Percentiles rank a stretch among this genome's conserved stretches.
phyloP scores from a whole-genome alignment of 2,113 vertebrate genomes.

The Orthonyx spaldingii region DNA sequence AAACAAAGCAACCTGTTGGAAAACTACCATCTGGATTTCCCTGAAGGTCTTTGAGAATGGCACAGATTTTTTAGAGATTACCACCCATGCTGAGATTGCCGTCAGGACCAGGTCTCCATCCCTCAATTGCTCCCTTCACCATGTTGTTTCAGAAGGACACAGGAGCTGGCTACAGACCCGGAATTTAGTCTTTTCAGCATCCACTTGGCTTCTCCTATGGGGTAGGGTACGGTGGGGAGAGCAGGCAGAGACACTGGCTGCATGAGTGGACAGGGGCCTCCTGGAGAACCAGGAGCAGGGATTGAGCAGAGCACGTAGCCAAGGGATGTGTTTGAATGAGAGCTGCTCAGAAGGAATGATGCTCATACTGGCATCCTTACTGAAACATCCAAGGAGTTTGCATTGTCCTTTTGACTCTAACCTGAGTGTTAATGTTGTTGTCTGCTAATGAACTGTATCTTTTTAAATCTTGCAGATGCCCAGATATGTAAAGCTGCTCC shows the following conservation, averaged over 20 bases:
- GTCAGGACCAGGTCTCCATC: not conserved
- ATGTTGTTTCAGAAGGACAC: not conserved
- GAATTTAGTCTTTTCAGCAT: not conserved
- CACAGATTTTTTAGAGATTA: not conserved
- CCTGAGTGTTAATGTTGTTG: not conserved
- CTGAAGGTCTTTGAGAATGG: not conserved
- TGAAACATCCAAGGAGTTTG: not conserved
- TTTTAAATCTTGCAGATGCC: conserved; percentile 11
- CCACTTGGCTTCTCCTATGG: not conserved
- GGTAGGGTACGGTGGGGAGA: not conserved
- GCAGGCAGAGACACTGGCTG: not conserved
- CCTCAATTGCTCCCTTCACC: not conserved
- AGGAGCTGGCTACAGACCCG: accelerated
- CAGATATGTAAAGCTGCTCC: conserved; percentile 2
- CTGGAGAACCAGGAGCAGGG: not conserved
- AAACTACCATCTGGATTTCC: not conserved
- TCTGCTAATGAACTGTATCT: not conserved
- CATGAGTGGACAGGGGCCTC: not conserved
- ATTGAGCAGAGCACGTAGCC: not conserved
- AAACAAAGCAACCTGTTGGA: not conserved
- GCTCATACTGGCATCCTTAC: not conserved
- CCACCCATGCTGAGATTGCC: not conserved
- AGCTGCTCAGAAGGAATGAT: not conserved
- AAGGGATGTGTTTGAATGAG: not conserved
- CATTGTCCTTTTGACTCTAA: not conserved